Base-by-base conservation (phyloP, 1,140 invertebrate species). In the Xylocopa sonorina region DNA sequence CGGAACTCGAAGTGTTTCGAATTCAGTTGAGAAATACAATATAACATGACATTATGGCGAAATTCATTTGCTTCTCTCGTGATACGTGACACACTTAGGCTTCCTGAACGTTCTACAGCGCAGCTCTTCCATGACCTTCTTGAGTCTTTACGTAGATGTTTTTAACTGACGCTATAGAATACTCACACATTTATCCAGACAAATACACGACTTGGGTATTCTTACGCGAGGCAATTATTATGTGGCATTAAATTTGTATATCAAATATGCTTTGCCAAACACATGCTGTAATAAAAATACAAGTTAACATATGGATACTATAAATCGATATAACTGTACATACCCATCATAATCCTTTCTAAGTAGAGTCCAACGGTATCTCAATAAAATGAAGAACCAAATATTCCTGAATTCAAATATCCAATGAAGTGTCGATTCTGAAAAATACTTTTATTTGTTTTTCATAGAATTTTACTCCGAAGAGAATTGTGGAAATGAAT, bases 401-500 rank as follows among this genome's bases (percentile, higher is more conserved):
- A 55, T 63, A 43, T 6, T 74, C n/a, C 51, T 27, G 32, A 32
- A 32, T 63, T 55, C 63, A 81, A 32, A 29, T 75, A 67, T 46
- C 18, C 5, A 6, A 27, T 21, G 18, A 12, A n/a, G 32, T 27
- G 24, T 60, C 50, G 27, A n/a, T 58, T 34, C 58, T 81, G 18
- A 38, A 48, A 57, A 69, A 5, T 10, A 24, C n/a, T 24, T 0
- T 51, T 24, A 18, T 21, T 21, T 18, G 48, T 32, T 16, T 57
- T 16, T 18, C 12, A 18, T 16, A 29, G 21, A 7, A 41, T 29
- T 27, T 57, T 38, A 14, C 12, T 12, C 24, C 53, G 24, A 43
- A 16, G 51, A 43, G 5, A 16, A 41, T n/a, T 18, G 3, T n/a
- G 7, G 21, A 6, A 14, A 16, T 16, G 27, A 14, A 16, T 16